Evolutionary conservation across 92 coral and sea anemone genomes (phyloP).

Genomic region (Pocillopora grandis): DNA sequence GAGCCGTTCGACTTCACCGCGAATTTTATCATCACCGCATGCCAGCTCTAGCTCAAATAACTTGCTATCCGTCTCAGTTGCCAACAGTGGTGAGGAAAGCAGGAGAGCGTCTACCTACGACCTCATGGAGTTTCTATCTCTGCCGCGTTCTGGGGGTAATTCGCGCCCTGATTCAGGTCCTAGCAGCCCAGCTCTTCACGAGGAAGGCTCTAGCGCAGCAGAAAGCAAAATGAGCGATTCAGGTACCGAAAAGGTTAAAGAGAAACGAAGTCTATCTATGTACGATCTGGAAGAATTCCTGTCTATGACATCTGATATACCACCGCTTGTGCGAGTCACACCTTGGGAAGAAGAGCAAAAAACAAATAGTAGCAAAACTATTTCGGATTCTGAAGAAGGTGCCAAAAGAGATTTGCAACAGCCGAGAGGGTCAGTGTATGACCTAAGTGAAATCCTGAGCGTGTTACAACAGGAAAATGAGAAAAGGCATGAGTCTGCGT

Average conservation of each 20-base stretch:
- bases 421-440: slow-evolving; percentile 62
- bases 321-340: slow-evolving; percentile 26
- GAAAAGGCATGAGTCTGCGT: slow-evolving; percentile 52
- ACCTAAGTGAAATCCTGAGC: slow-evolving; percentile 65
- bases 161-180: slow-evolving; percentile 28
- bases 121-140: slow-evolving; percentile 73
- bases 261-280: slow-evolving; percentile 58
- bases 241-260: not conserved
- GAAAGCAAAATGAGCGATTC: slow-evolving; percentile 13
- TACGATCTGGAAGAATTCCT: slow-evolving; percentile 76
- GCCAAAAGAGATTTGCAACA: slow-evolving; percentile 7
- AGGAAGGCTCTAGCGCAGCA: not conserved
- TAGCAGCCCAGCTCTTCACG: slow-evolving; percentile 14
- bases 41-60: not conserved
- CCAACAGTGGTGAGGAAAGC: slow-evolving; percentile 9
- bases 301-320: slow-evolving; percentile 30
- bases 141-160: slow-evolving; percentile 23
- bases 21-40: slow-evolving; percentile 1
- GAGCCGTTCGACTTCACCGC: slow-evolving; percentile 9
- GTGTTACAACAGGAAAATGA: slow-evolving; percentile 57
- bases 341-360: slow-evolving; percentile 19
- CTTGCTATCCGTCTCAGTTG: not conserved
- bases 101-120: slow-evolving; percentile 72
- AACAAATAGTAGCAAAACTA: not conserved
- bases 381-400: not conserved